Evolutionary conservation across 1,140 invertebrate species (phyloP), one percentile per base, ranked within the genome.

Genomic region (Saccostrea echinata): DNA sequence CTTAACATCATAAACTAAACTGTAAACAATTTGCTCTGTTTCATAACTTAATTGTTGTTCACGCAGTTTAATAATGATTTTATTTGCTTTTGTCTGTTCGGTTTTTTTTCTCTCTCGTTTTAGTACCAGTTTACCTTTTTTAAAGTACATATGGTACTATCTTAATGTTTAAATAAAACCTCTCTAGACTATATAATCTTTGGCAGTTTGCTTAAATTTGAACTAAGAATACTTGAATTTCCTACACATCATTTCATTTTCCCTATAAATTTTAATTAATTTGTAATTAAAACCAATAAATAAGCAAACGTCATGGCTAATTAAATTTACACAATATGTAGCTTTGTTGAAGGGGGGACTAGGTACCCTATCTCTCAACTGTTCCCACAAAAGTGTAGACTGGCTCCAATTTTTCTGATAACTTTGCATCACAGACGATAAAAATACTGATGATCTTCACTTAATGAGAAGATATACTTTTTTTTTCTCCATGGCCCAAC

Each of bases 391-490:
- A 71, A 71, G 24, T 76, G 68, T 16, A 76, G 13, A 4, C 68
- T 30, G 68, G 68, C 68, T 76, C 68, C 68, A 76, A 16, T 16
- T 11, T 13, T 76, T 16, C 27, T 30, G 68, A 76, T 76, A 76
- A 30, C 11, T 33, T 33, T 76, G 30, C 68, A 76, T 76, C 24
- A 76, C 27, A 76, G 68, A 33, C 24, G 68, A 76, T 76, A 76
- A 76, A 57, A 76, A 76, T 76, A 76, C 27, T 76, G 68, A 27
- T 76, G 11, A 76, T 76, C 68, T 30, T 27, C 3, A 30, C 68
- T 76, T 76, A 76, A 76, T 76, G 68, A 76, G 68, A 76, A 33
- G 27, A 76, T 76, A 76, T 33, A 43, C 43, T 43, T 43, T 43
- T 43, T 1, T 76, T 76, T 13, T 76, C 27, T 76, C 68, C 16